Base-by-base conservation (phyloP, 1,140 invertebrate genomes). In the Orchestia grillus region DNA sequence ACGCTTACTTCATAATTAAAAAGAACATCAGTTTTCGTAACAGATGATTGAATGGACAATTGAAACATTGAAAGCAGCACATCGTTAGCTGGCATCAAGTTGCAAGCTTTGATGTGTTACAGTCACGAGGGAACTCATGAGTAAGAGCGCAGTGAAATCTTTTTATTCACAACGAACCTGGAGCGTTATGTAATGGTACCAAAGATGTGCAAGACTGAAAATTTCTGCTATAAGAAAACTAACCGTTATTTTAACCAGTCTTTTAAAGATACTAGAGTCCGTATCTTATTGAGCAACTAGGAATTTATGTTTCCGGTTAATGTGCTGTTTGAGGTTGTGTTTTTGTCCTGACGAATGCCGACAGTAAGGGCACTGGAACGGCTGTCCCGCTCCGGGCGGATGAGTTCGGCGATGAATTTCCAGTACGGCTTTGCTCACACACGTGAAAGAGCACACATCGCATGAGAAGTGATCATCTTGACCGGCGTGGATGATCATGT, bases 311-410 rank as follows among this genome's bases (percentile, higher is more conserved):
- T 91, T 91, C 88, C 88, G 16, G 23, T 28, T 41, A 42, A 95
- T 95, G 44, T 95, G 95, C 47, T 43, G 44, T 62, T 87, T 95
- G 57, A 95, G 57, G 36, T 95, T 95, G 36, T 62, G 95, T 57
- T 95, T 62, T 42, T 95, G 95, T 11, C 57, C 40, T 28, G 87
- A 45, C 8, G 95, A 62, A 87, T 62, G 87, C 45, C 43, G 95
- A 42, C 95, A 95, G 47, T 95, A 95, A 11, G 95, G 95, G 41
- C 95, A 95, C 40, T 77, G 62, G 28, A 77, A 77, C 28, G 62
- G 62, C 36, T 36, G 62, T 77, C 62, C 62, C 1, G 62, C 62
- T 28, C 62, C 62, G 3, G 62, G 62, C 11, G 62, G 62, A 16
- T 96, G 95, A 40, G 57, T 16, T 6, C 43, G 92, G 36, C 28